Percentiles rank a stretch among this genome's conserved stretches.
These are phyloP conservation scores for Diaprepes abbreviatus DNA, from an alignment of 2,888 invertebrate genomes.

Conservation along the genomic window DNA sequence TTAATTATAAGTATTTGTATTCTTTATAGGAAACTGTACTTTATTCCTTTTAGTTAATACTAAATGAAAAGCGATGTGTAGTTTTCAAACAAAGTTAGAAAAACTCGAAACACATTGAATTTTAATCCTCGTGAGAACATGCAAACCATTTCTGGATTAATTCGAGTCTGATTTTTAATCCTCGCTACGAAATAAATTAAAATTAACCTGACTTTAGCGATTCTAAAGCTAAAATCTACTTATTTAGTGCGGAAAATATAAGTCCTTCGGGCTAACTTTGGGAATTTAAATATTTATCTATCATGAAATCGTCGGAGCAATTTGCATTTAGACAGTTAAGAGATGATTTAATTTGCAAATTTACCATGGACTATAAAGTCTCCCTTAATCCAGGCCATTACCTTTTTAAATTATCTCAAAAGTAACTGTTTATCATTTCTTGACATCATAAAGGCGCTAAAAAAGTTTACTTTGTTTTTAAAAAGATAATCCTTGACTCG, in stretches of 20 bases:
- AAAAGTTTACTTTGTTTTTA: slow-evolving; percentile 38
- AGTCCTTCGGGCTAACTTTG: slow-evolving; percentile 29
- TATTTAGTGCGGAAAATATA: slow-evolving; percentile 31
- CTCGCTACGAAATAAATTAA: slow-evolving; percentile 9
- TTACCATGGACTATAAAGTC: slow-evolving; percentile 26
- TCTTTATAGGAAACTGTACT: neutral
- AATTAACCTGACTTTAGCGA: slow-evolving; percentile 18
- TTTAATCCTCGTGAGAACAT: neutral
- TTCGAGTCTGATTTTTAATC: slow-evolving; percentile 19
- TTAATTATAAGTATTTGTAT: neutral
- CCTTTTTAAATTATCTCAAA: slow-evolving; percentile 40
- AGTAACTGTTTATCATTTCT: slow-evolving; percentile 40
- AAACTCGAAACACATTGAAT: neutral
- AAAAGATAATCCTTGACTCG: slow-evolving; percentile 36
- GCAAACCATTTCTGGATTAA: neutral
- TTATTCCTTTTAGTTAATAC: too few relatives aligned
- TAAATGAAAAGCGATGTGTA: neutral
- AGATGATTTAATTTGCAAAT: slow-evolving; percentile 39
- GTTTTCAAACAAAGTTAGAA: neutral
- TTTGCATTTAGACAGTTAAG: slow-evolving; percentile 41
- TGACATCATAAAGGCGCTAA: slow-evolving; percentile 37
- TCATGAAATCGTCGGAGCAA: slow-evolving; percentile 29
- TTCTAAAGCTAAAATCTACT: slow-evolving; percentile 17
- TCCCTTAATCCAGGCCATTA: slow-evolving; percentile 39
- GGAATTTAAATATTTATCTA: slow-evolving; percentile 43